Evolutionary conservation across 64 coral and sea anemone species (phyloP), one percentile per base, ranked within the genome.

Genomic region (Hydrozoanthus tunicans): DNA sequence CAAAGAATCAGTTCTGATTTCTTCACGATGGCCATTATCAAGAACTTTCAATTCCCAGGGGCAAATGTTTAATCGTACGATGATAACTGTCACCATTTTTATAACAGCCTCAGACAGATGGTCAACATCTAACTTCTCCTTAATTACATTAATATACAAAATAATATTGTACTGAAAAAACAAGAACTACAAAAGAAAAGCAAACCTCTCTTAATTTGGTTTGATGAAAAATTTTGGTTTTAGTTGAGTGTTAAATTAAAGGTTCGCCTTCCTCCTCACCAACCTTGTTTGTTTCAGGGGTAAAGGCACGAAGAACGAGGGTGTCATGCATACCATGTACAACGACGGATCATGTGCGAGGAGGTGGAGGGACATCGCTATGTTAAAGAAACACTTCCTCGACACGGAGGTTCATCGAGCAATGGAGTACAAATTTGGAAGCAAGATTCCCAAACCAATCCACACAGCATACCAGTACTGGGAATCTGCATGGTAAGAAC

Each of bases 321-420:
- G 88, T 23, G 94, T 96, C 9, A 89, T 96, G 20, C 81, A 93
- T 65, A 96, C 94, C 11, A 91, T 96, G 94, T 96, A 93, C 53
- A 81, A 59, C 26, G 94, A 96, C 20, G 94, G 94, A n/a, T 81
- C 73, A 14, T 96, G 94, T 52, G 80, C 80, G 17, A 86, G 94
- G 56, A 68, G 82, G 62, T 96, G 94, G 94, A 90, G 73, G 77
- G 94, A 96, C 83, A 96, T 96, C 65, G 88, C 92, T 67, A 86
- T 72, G 23, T 62, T 93, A 11, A 85, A 90, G 24, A 96, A 93
- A 51, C 64, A 93, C n/a, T 82, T 86, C 56, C 56, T 96, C 14
- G 91, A 96, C 67, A 64, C 73, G 1, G 94, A 96, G 52, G 79
- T 96, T 43, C 92, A 96, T 43, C 72, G 94, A 59, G 92, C 94